A percentile compares a stretch with the other conserved stretches of the same genome.
Evolutionary conservation across 1,140 invertebrate genomes (phyloP).

Genomic region (Epicauta chinensis): DNA sequence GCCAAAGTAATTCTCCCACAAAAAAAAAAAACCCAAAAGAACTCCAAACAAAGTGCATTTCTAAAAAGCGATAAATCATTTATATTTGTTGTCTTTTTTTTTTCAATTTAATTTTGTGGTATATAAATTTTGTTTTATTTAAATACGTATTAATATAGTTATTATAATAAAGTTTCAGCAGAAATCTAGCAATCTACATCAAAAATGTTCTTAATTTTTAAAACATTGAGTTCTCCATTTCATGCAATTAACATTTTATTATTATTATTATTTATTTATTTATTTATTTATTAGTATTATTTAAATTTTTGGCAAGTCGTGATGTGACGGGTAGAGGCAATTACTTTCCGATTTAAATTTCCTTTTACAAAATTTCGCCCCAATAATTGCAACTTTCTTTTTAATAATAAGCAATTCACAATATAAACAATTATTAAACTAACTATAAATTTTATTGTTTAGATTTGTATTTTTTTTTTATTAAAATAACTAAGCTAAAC

Average conservation of each 20-base stretch:
- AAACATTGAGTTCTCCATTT: slow-evolving; percentile 31
- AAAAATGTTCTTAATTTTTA: slow-evolving; percentile 30
- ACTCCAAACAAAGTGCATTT: neutral
- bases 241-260: slow-evolving; percentile 26
- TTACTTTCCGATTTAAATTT: neutral
- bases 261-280: too few relatives aligned
- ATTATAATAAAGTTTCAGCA: slow-evolving; percentile 30
- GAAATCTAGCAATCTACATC: slow-evolving; percentile 32
- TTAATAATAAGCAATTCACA: slow-evolving; percentile 19
- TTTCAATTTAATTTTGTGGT: neutral
- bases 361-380: slow-evolving; percentile 22
- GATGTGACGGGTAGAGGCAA: too few relatives aligned
- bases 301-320: slow-evolving; percentile 23
- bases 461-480: slow-evolving; percentile 1
- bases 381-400: slow-evolving; percentile 5
- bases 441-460: slow-evolving; percentile 2
- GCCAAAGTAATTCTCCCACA: neutral
- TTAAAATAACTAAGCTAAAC: slow-evolving; percentile 31
- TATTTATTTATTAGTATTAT: too few relatives aligned
- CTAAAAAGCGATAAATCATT: slow-evolving; percentile 20
- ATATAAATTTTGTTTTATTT: neutral
- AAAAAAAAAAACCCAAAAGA: too few relatives aligned
- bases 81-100: too few relatives aligned
- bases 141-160: neutral
- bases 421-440: slow-evolving; percentile 28